These are phyloP conservation scores for Cosmia pyralina DNA, from an alignment of 2,888 invertebrate genomes.

Conservation along the genomic window DNA sequence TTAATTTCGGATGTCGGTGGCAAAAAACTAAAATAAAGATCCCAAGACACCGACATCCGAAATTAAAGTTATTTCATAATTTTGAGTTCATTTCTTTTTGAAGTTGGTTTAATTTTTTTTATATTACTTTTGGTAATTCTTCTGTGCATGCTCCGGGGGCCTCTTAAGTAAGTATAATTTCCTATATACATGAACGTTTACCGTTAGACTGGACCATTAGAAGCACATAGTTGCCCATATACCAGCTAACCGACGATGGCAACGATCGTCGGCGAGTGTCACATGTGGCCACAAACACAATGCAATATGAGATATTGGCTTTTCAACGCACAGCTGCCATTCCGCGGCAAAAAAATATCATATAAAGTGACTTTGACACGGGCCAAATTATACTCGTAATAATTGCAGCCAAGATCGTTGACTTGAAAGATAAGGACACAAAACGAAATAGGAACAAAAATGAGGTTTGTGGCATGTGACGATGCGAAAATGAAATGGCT, in stretches of 20 bases:
- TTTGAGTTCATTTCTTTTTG: too few species aligned
- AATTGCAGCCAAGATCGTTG: constrained; percentile 32
- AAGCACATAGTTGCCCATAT: constrained; percentile 24
- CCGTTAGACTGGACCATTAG: constrained; percentile 16
- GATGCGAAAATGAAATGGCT: too few species aligned
- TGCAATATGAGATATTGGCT: constrained; percentile 72
- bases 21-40: too few species aligned
- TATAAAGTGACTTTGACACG: constrained; percentile 73
- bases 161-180: too few species aligned
- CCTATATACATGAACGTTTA: neutral
- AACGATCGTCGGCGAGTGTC: constrained; percentile 61
- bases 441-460: neutral
- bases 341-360: constrained; percentile 67
- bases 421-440: neutral
- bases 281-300: constrained; percentile 79
- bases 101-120: too few species aligned
- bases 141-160: too few species aligned
- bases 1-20: too few species aligned
- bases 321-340: constrained; percentile 78
- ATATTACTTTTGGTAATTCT: too few species aligned
- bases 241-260: constrained; percentile 47
- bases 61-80: too few species aligned
- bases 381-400: constrained; percentile 68
- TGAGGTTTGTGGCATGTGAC: neutral
- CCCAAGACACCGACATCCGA: too few species aligned